Evolutionary conservation across 1,140 invertebrate genomes (phyloP).

Genomic region (Drosophila ogumai): DNA sequence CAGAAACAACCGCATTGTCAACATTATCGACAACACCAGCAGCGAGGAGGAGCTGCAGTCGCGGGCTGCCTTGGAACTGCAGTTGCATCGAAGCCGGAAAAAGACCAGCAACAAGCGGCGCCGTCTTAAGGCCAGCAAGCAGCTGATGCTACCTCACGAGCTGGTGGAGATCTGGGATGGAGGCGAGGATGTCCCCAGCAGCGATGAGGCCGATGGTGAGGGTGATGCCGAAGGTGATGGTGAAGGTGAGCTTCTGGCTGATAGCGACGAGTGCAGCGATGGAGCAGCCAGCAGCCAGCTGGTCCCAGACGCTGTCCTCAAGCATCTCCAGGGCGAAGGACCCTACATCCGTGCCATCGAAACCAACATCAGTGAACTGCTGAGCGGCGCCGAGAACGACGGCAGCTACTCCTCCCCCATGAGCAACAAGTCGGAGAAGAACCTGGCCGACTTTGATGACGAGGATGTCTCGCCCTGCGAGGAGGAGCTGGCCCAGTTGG

Average conservation of each 20-base stretch:
- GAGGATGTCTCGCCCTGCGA: conserved; percentile 95
- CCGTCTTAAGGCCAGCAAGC: conserved; percentile 78
- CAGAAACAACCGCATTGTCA: conserved; percentile 81
- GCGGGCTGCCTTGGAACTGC: conserved; percentile 57
- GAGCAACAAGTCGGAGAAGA: conserved; percentile 97
- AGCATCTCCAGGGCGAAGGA: conserved; percentile 79
- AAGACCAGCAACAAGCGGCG: conserved; percentile 78
- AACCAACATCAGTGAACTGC: conserved; percentile 87
- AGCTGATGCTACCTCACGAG: conserved; percentile 72
- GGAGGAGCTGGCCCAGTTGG: conserved; percentile 89
- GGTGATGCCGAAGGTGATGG: conserved; percentile 74
- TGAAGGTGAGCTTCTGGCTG: conserved; percentile 75
- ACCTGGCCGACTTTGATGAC: conserved; percentile 97
- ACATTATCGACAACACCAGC: conserved; percentile 83
- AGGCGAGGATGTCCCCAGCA: conserved; percentile 75
- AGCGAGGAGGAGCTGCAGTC: conserved; percentile 80
- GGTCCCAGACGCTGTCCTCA: conserved; percentile 73
- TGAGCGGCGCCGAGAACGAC: conserved; percentile 90
- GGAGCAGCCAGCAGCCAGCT: conserved; percentile 65
- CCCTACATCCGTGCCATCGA: conserved; percentile 83
- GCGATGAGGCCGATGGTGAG: conserved; percentile 73
- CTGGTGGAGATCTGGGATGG: conserved; percentile 84
- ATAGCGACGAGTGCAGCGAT: conserved; percentile 84
- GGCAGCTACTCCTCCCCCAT: conserved; percentile 93
- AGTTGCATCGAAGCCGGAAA: conserved; percentile 61